These are phyloP conservation scores for Andrena cerasifolii DNA, from an alignment of 1,140 invertebrate species.

Conservation along the genomic window DNA sequence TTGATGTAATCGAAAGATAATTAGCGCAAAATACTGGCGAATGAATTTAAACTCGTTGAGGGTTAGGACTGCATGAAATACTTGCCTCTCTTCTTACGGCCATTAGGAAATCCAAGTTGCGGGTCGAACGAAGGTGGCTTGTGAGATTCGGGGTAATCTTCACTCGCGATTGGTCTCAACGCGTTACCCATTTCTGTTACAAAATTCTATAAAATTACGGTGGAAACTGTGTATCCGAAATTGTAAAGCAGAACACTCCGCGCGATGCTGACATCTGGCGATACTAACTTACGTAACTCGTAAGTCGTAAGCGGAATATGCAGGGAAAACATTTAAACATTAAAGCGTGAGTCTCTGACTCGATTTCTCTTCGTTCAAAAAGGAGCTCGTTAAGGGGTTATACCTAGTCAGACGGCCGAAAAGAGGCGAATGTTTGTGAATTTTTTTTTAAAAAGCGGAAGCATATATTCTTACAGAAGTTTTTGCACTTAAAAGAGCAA, in stretches of 20 bases:
- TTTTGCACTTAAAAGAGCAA: too few relatives aligned
- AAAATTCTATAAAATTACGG: neutral
- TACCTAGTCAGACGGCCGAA: too few relatives aligned
- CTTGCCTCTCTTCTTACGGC: constrained; percentile 89
- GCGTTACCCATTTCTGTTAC: constrained; percentile 58
- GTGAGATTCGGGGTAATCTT: constrained; percentile 64
- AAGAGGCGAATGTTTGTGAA: too few relatives aligned
- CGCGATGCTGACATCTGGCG: constrained; percentile 58
- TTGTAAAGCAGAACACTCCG: neutral
- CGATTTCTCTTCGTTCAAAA: too few relatives aligned
- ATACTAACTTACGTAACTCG: constrained; percentile 48
- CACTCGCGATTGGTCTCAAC: constrained; percentile 36
- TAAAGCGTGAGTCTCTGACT: too few relatives aligned
- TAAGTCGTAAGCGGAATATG: too few relatives aligned
- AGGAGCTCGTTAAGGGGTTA: too few relatives aligned
- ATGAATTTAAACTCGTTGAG: constrained; percentile 12
- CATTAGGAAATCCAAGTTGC: constrained; percentile 87
- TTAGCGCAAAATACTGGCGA: constrained; percentile 2
- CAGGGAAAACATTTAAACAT: too few relatives aligned
- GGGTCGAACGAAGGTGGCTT: constrained; percentile 90
- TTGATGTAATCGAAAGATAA: neutral
- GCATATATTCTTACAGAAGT: too few relatives aligned
- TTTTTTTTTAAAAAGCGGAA: too few relatives aligned
- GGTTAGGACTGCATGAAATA: constrained; percentile 64
- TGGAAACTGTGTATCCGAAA: neutral